These are phyloP conservation scores for Corythaeola cristata DNA, from an alignment of 2,113 vertebrate genomes.

Conservation along the genomic window DNA sequence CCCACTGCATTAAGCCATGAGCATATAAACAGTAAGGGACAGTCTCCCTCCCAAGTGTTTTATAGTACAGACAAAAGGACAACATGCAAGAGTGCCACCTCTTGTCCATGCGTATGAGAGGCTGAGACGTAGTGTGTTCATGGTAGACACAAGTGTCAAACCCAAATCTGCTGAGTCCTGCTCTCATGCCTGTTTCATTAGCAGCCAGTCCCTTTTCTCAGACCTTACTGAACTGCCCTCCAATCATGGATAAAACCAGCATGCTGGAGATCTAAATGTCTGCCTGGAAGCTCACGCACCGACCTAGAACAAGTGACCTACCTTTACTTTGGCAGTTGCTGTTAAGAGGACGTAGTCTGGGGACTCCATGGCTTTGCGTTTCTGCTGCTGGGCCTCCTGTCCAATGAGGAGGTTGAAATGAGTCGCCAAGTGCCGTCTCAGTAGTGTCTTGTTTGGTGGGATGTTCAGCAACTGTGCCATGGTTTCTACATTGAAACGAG, in stretches of 20 bases:
- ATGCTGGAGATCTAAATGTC: background rate
- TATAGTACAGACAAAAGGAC: background rate
- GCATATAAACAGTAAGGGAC: background rate
- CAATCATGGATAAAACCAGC: fast-evolving
- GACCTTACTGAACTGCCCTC: background rate
- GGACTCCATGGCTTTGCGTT: constrained; percentile 90
- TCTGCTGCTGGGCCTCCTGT: constrained; percentile 89
- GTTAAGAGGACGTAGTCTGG: constrained; percentile 91
- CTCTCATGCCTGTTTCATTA: background rate
- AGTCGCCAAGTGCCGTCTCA: constrained; percentile 92
- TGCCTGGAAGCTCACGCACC: background rate
- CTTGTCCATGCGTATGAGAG: background rate
- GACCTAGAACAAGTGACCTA: constrained; percentile 17
- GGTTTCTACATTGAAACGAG: constrained; percentile 96
- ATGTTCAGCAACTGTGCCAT: constrained; percentile 97
- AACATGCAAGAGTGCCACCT: background rate
- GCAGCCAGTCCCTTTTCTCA: background rate
- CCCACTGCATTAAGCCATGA: background rate
- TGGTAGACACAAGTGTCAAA: background rate
- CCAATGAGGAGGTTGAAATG: constrained; percentile 94
- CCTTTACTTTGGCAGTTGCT: constrained; percentile 96
- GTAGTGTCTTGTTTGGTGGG: constrained; percentile 93
- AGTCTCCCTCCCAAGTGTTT: background rate
- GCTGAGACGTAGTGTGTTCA: background rate
- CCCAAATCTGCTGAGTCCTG: background rate